Base-by-base conservation (phyloP, 2,113 vertebrate genomes). In the Eupsittula cactorum region DNA sequence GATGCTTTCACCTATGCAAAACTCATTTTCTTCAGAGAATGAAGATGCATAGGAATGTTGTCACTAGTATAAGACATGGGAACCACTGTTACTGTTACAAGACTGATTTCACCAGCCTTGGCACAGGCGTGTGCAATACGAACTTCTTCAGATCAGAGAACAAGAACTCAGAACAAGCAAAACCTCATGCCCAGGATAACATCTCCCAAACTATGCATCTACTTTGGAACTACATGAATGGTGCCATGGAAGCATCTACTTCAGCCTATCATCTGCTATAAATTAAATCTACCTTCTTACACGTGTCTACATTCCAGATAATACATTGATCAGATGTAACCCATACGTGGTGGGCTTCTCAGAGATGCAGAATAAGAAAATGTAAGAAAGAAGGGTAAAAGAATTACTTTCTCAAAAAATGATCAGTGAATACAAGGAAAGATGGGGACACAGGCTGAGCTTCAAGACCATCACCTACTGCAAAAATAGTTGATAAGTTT, bases 251-350 rank as follows among this genome's bases (percentile, higher is more conserved):
- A 49, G 4, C 15, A 52, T 20, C 18, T 49, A 4, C 20, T 16
- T 86, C 46, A 70, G 31, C 27, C 20, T 17, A 10, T 44, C 31
- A n/a, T 13, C 42, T 21, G 7, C 49, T 62, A 15, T 25, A 65
- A 86, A 80, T 0, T 0, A 76, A 68, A 62, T 7, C 24, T 62
- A 39, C 15, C 0, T 0, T 10, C 25, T 86, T 62, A 57, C 44
- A 35, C 0, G 5, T 28, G 25, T 37, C 69, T 53, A 7, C 44
- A 2, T 50, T 87, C 35, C 47, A 60, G 39, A 1, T 17, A 37
- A 59, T 14, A 5, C 13, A 60, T 11, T 69, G 23, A 73, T 69
- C 75, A 86, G 12, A 59, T 37, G 52, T 69, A 80, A 23, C 27
- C 18, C 37, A 83, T 18, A 44, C 3, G 0, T 15, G 29, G 52